These are phyloP conservation scores for Watsonalla binaria DNA, from an alignment of 2,888 invertebrate genomes.

Conservation along the genomic window DNA sequence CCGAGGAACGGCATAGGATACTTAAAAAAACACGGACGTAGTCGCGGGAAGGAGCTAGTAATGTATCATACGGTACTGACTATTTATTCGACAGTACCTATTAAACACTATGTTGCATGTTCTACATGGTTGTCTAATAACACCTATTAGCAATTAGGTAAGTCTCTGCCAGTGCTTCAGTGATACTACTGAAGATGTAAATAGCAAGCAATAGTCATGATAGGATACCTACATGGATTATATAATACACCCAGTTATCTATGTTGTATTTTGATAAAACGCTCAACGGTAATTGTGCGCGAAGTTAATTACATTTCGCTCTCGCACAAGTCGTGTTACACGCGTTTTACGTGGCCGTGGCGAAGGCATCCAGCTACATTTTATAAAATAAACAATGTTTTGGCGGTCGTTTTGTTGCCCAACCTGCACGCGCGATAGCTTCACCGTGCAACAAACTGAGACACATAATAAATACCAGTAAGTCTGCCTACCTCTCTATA, in stretches of 20 bases:
- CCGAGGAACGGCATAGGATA: too few relatives aligned
- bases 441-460: not conserved
- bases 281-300: not conserved
- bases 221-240: not conserved
- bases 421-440: not conserved
- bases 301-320: not conserved
- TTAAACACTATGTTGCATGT: too few relatives aligned
- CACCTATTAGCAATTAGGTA: too few relatives aligned
- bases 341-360: not conserved
- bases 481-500: not conserved
- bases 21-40: too few relatives aligned
- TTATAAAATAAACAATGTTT: constrained; percentile 22
- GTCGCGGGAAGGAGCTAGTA: too few relatives aligned
- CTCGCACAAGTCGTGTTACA: not conserved
- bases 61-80: too few relatives aligned
- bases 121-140: too few relatives aligned
- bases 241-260: not conserved
- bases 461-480: not conserved
- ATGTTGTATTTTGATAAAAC: constrained; percentile 2
- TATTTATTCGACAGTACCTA: too few relatives aligned
- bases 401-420: constrained; percentile 11
- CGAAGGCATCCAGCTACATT: not conserved
- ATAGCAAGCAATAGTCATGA: not conserved
- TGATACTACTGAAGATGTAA: not conserved
- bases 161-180: not conserved